Evolutionary conservation across 92 coral and sea anemone species (phyloP), one percentile per base, ranked within the genome.

Genomic region (Epizoanthus illoricatus): DNA sequence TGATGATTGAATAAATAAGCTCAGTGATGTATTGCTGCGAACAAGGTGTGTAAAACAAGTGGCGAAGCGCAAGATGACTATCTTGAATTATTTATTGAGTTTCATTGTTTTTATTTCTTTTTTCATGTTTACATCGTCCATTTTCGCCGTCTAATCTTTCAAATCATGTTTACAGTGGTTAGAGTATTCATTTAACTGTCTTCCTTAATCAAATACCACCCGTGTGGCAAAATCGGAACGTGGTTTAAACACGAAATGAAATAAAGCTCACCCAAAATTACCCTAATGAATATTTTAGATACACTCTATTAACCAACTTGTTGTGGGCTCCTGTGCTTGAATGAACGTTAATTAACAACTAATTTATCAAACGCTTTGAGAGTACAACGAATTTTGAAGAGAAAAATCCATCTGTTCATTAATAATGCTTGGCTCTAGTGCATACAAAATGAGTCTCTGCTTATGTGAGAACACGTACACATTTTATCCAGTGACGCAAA

Each of bases 121-220:
- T 62, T 62, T 78, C 40, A 15, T 78, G 82, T 78, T 63, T 43
- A 63, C 82, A 62, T 13, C 55, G 33, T 45, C 71, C 71, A 78
- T 78, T 42, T 78, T 63, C n/a, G 71, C 36, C 58, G 43, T 78
- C 5, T 78, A 45, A 78, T 63, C 71, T 78, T 78, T n/a, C 82
- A 19, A 64, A 78, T 78, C 43, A 62, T 63, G 47, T 62, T 76
- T 78, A 59, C 71, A 23, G 71, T 78, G 40, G 36, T 40, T 13
- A 11, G 45, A 71, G 82, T 63, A 78, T 78, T 78, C 82, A 23
- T 45, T 16, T 63, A 78, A 78, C 23, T 36, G 42, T 19, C 69
- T 63, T 62, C 71, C 41, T 78, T 78, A 63, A 62, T 43, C 82
- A 78, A 62, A 78, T 66, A 78, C 82, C 23, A 62, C 13, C 71